phyloP scores from a whole-genome alignment of 2,113 vertebrate genomes.

The Neodontobutis hainanensis region DNA sequence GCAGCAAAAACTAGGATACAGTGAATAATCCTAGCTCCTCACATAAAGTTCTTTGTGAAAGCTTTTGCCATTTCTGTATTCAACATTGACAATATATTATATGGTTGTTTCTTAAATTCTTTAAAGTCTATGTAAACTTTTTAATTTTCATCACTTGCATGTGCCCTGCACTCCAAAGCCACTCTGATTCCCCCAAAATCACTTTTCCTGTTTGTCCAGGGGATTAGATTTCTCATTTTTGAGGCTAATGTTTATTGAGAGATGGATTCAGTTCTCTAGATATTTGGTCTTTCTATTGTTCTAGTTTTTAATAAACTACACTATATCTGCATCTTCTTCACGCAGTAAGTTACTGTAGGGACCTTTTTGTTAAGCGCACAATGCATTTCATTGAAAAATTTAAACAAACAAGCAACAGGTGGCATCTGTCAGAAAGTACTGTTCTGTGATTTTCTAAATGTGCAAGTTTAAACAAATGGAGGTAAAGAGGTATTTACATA shows the following conservation, averaged over 20 bases:
- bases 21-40: too few species aligned
- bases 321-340: neutral
- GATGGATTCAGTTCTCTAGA: constrained; percentile 5
- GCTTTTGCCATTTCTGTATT: neutral
- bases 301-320: neutral
- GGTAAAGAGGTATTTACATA: constrained; percentile 5
- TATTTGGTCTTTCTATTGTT: neutral
- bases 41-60: too few species aligned
- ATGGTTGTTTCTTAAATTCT: neutral
- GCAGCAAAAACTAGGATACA: neutral
- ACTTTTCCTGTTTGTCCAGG: neutral
- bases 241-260: constrained; percentile 38
- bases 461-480: neutral
- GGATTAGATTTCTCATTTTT: constrained; percentile 28
- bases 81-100: neutral
- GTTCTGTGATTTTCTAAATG: neutral
- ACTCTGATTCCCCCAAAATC: neutral
- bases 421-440: neutral
- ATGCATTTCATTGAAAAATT: too few species aligned
- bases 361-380: too few species aligned
- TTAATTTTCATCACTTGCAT: neutral
- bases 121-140: neutral
- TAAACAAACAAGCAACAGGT: constrained; percentile 55
- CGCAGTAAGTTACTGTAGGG: neutral
- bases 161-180: neutral